Conservation (phyloP, 2,113 vertebrate genomes). For the Malurus alboscapulatus region DNA sequence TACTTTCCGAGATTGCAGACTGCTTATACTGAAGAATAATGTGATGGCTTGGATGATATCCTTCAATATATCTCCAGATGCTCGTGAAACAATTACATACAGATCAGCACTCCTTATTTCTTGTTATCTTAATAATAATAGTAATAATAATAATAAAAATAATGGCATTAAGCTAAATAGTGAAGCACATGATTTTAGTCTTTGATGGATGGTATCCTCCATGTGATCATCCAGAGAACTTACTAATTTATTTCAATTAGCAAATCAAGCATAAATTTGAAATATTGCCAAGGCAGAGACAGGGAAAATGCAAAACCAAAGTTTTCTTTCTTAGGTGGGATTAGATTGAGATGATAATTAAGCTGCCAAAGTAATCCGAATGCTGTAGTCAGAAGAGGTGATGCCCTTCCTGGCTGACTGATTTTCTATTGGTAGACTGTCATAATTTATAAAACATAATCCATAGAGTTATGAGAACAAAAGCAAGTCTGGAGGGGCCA, state of each 20-base stretch:
- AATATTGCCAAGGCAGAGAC: conserved; percentile 8
- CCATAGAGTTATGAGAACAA: conserved; percentile 23
- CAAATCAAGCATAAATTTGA: conserved; percentile 55
- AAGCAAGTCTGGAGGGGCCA: background rate
- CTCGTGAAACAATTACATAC: background rate
- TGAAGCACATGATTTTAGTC: background rate
- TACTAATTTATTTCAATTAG: conserved; percentile 64
- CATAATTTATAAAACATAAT: conserved; percentile 71
- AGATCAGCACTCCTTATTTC: background rate
- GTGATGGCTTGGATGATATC: background rate
- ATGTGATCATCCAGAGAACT: conserved; percentile 9
- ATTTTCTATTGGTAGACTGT: conserved; percentile 63
- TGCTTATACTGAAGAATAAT: background rate
- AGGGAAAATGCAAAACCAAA: background rate
- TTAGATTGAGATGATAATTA: conserved; percentile 65
- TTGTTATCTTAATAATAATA: background rate
- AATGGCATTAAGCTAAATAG: background rate
- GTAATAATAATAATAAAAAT: background rate
- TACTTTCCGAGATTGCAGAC: background rate
- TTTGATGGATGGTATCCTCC: background rate
- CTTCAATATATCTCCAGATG: background rate
- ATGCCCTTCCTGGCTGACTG: conserved; percentile 70
- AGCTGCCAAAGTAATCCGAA: conserved; percentile 66
- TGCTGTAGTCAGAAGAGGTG: conserved; percentile 25
- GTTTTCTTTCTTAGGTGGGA: conserved; percentile 57